These are phyloP conservation scores for Yponomeuta plumbellus DNA, from an alignment of 2,888 invertebrate species.

Conservation along the genomic window DNA sequence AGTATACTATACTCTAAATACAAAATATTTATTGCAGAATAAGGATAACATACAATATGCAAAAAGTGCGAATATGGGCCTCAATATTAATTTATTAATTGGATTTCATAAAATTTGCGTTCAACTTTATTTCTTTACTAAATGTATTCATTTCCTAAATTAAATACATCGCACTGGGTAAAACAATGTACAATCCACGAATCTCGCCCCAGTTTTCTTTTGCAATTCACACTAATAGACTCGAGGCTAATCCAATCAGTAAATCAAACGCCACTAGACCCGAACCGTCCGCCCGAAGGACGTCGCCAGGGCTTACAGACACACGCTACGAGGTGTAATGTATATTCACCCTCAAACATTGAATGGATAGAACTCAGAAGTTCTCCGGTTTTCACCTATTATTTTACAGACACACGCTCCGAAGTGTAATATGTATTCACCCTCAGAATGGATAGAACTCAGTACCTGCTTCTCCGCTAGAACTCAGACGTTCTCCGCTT, in stretches of 20 bases:
- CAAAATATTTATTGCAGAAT: too few relatives aligned
- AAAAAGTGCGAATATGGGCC: too few relatives aligned
- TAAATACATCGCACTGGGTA: too few relatives aligned
- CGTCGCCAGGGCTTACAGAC: constrained; percentile 59
- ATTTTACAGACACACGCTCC: constrained; percentile 59
- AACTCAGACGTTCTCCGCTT: too few relatives aligned
- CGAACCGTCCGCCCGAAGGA: constrained; percentile 50
- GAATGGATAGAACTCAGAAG: background rate
- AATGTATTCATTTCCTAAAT: too few relatives aligned
- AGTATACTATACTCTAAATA: too few relatives aligned
- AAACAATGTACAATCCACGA: background rate
- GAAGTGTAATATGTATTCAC: constrained; percentile 54
- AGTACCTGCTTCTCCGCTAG: too few relatives aligned
- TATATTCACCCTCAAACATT: constrained; percentile 43
- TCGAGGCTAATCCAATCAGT: constrained; percentile 31
- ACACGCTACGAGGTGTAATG: constrained; percentile 56
- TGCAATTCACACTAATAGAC: constrained; percentile 14
- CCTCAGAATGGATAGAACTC: constrained; percentile 22
- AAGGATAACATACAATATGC: too few relatives aligned
- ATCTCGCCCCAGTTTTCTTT: background rate
- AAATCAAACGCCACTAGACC: constrained; percentile 51
- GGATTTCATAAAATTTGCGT: too few relatives aligned
- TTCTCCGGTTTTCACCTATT: too few relatives aligned
- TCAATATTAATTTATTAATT: too few relatives aligned
- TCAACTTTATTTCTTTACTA: too few relatives aligned